phyloP scores from a whole-genome alignment of 2,888 invertebrate genomes.

The Tachina grossa region DNA sequence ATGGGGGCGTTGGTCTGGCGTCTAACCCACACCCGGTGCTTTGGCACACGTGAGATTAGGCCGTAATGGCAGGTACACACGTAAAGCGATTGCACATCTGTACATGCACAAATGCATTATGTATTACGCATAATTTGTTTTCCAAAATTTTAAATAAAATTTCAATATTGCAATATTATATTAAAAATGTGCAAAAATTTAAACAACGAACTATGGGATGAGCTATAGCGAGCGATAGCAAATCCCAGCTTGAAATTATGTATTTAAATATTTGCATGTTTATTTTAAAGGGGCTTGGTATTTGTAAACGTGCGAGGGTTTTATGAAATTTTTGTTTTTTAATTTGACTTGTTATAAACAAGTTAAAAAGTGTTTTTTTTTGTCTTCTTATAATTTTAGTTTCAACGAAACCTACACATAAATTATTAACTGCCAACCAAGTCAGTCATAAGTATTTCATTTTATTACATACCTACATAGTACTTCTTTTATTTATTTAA shows the following conservation, averaged over 20 bases:
- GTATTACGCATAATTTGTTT: too few species aligned
- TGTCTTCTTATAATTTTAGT: constrained; percentile 16
- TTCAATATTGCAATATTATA: too few species aligned
- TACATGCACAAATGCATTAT: too few species aligned
- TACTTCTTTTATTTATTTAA: not conserved
- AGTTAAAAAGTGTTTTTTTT: constrained; percentile 9
- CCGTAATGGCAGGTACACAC: too few species aligned
- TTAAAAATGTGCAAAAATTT: not conserved
- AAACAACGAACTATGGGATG: not conserved
- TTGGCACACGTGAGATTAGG: too few species aligned
- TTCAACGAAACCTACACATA: not conserved
- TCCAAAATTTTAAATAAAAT: too few species aligned
- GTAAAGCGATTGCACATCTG: too few species aligned
- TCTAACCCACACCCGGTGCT: too few species aligned
- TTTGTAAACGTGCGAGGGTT: not conserved
- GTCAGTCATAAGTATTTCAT: constrained; percentile 17
- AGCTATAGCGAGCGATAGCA: too few species aligned
- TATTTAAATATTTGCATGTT: constrained; percentile 15
- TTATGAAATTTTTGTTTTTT: not conserved
- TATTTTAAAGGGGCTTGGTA: constrained; percentile 2
- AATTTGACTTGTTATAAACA: constrained; percentile 33
- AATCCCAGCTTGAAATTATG: too few species aligned
- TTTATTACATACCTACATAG: constrained; percentile 27
- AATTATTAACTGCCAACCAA: not conserved
- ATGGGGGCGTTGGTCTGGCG: too few species aligned